Percentiles rank a stretch among this genome's conserved stretches.
phyloP scores from a whole-genome alignment of 2,797 vertebrate species.

The Sciurus vulgaris region DNA sequence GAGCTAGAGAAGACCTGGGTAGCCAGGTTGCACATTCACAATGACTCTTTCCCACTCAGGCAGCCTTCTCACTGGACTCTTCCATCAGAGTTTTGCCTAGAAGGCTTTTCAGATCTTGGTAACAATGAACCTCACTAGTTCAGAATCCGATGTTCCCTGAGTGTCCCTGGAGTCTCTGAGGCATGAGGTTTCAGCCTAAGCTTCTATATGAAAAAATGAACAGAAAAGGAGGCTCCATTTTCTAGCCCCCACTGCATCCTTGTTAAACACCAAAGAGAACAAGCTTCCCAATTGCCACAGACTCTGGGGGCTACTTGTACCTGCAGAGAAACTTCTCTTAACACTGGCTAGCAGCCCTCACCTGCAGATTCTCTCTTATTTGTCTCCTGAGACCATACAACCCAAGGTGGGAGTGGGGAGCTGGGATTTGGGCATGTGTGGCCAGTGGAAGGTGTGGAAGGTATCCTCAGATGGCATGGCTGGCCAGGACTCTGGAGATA shows the following conservation, averaged over 20 bases:
- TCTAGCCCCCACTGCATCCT: not conserved
- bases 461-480: fast-evolving
- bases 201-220: too few relatives aligned
- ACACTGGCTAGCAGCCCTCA: not conserved
- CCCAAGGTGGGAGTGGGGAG: too few relatives aligned
- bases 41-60: not conserved
- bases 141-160: too few relatives aligned
- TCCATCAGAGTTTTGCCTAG: not conserved
- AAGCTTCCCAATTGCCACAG: fast-evolving
- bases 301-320: not conserved
- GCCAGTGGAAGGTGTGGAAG: fast-evolving
- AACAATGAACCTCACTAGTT: not conserved
- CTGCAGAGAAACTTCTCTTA: too few relatives aligned
- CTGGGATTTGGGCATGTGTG: not conserved
- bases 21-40: not conserved
- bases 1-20: not conserved
- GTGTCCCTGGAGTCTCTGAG: not conserved
- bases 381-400: not conserved
- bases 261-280: too few relatives aligned
- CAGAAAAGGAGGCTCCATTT: not conserved
- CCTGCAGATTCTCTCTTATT: not conserved
- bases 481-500: too few relatives aligned
- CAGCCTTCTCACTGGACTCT: not conserved
- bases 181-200: not conserved
- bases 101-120: not conserved